Evolutionary conservation across 2,888 invertebrate genomes (phyloP).

Genomic region (Cephus pulcher): DNA sequence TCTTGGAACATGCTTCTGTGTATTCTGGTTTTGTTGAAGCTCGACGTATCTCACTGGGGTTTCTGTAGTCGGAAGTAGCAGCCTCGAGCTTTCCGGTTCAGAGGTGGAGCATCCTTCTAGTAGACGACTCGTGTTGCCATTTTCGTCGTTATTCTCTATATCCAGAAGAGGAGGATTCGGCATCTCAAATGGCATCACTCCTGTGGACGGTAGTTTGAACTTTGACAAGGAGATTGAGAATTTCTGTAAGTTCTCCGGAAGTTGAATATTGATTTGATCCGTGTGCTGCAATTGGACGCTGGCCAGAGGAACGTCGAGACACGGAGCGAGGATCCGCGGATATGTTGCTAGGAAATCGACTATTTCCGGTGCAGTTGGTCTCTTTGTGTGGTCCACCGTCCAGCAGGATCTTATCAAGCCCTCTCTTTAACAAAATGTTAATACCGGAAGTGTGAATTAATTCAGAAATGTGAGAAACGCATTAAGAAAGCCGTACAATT

Average conservation of each 20-base stretch:
- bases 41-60: constrained; percentile 6
- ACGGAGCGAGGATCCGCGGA: constrained; percentile 81
- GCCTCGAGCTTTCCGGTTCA: constrained; percentile 36
- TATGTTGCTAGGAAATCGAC: constrained; percentile 84
- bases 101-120: constrained; percentile 22
- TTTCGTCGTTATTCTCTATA: constrained; percentile 26
- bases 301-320: constrained; percentile 80
- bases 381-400: constrained; percentile 75
- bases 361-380: constrained; percentile 83
- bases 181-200: constrained; percentile 18
- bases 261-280: constrained; percentile 70
- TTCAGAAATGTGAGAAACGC: too few relatives aligned
- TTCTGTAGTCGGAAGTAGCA: constrained; percentile 19
- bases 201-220: constrained; percentile 24
- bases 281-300: constrained; percentile 80
- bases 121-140: background rate
- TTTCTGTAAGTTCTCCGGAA: constrained; percentile 66
- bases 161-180: constrained; percentile 39
- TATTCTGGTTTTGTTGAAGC: constrained; percentile 16
- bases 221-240: constrained; percentile 58
- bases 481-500: too few relatives aligned
- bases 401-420: constrained; percentile 84
- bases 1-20: constrained; percentile 31
- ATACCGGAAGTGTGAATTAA: too few relatives aligned
- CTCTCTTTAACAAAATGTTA: constrained; percentile 69